Conservation (phyloP, 92 coral and sea anemone genomes). For the Zoanthus solanderi region DNA sequence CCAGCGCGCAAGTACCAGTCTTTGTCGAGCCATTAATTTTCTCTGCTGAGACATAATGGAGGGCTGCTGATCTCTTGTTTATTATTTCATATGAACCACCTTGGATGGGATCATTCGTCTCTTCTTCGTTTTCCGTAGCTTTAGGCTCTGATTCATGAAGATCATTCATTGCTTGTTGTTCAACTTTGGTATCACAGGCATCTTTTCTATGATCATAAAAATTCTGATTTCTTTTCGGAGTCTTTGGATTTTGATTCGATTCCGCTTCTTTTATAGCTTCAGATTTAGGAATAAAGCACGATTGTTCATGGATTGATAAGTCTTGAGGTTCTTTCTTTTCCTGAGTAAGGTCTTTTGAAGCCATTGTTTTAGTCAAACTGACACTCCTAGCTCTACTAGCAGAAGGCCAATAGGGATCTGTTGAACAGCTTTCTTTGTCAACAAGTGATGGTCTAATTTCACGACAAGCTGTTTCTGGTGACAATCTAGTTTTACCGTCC, state of each 20-base stretch:
- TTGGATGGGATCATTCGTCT: not conserved
- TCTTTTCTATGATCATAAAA: conserved; percentile 14
- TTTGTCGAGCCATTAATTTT: not conserved
- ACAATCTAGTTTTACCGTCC: not conserved
- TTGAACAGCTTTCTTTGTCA: not conserved
- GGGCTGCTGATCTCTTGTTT: not conserved
- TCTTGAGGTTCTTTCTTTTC: not conserved
- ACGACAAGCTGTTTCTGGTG: not conserved
- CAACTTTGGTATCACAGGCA: conserved; percentile 2
- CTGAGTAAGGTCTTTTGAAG: conserved; percentile 10
- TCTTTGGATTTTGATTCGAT: not conserved
- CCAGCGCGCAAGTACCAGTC: not conserved
- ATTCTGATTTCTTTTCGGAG: not conserved
- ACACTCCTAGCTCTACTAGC: not conserved
- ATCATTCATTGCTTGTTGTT: not conserved
- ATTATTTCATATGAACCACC: not conserved
- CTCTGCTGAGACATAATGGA: not conserved
- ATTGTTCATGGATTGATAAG: not conserved
- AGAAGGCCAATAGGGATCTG: not conserved
- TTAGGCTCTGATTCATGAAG: not conserved
- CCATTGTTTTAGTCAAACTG: not conserved
- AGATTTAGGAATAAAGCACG: not conserved
- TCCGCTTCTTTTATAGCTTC: not conserved
- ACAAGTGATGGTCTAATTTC: not conserved
- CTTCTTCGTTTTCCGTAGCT: conserved; percentile 18